Base-by-base conservation (phyloP, 2,797 vertebrate species). In the Gallirallus australis region DNA sequence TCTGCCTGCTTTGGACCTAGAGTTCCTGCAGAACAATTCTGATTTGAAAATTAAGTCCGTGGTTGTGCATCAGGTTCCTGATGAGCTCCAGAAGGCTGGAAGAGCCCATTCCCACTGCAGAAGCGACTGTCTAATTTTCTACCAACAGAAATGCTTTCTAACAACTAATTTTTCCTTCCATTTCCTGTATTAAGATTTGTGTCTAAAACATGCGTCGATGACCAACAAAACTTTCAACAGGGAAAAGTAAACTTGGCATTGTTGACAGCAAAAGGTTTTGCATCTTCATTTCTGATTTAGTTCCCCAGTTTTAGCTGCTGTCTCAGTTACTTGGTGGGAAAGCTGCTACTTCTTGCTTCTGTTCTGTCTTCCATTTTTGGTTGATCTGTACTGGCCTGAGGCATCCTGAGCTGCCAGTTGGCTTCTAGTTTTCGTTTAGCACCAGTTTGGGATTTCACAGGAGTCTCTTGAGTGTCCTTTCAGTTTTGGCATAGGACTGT, bases 21-120 rank as follows among this genome's bases (percentile, higher is more conserved):
- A 21, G 1, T 37, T 78, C 47, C 42, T 63, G 56, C 53, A 82
- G 83, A 18, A 31, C 5, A 30, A 56, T 37, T 59, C 65, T 54
- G 3, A 1, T 12, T 5, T 2, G 16, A 19, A 25, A 1, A 45
- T 48, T 2, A 4, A 7, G 7, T 24, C 39, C 23, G 0, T 14
- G 7, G 1, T 3, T 25, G 37, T 35, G 71, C 21, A 19, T 4
- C 60, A n/a, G 40, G 25, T n/a, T 80, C 56, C 16, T 39, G 28
- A 12, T 21, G 48, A 50, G 59, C 52, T 83, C 33, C 40, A 6
- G 60, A 14, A 50, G 27, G 63, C 9, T 54, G 70, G 30, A 39
- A 9, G 24, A 79, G 39, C 31, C 40, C 39, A 4, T 37, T 42
- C 54, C 80, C 15, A 2, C 37, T 53, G 40, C 35, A 65, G 60